Evolutionary conservation across 1,140 invertebrate species (phyloP).

Genomic region (Cyphomyrmex costatus): DNA sequence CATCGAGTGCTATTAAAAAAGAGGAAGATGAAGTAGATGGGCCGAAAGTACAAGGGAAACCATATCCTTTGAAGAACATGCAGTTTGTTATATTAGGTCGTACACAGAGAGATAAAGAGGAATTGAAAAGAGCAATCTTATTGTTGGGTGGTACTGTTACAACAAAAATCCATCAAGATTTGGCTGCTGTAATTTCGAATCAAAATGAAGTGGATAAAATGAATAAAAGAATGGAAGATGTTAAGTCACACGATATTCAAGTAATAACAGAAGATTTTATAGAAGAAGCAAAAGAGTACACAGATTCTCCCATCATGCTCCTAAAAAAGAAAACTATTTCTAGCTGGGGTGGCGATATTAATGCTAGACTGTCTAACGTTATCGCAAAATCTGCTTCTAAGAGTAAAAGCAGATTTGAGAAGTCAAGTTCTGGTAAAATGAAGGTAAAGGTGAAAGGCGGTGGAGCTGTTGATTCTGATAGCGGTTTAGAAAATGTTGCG

Average conservation of each 20-base stretch:
- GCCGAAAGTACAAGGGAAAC: conserved; percentile 88
- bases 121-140: conserved; percentile 90
- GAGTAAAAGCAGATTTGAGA: conserved; percentile 89
- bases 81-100: conserved; percentile 92
- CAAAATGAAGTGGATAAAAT: conserved; percentile 91
- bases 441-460: conserved; percentile 95
- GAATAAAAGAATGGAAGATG: conserved; percentile 89
- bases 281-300: conserved; percentile 89
- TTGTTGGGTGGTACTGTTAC: conserved; percentile 92
- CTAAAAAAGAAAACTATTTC: conserved; percentile 92
- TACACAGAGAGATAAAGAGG: conserved; percentile 88
- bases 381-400: conserved; percentile 78
- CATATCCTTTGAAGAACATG: conserved; percentile 92
- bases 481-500: conserved; percentile 92
- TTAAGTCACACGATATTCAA: conserved; percentile 91
- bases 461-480: conserved; percentile 96
- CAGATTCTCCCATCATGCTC: conserved; percentile 87
- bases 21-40: conserved; percentile 87
- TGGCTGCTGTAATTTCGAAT: conserved; percentile 93
- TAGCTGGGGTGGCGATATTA: conserved; percentile 93
- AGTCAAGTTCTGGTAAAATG: conserved; percentile 89
- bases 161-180: conserved; percentile 89
- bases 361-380: conserved; percentile 85
- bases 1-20: conserved; percentile 87
- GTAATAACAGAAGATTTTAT: conserved; percentile 93